Evolutionary conservation across 2,888 invertebrate genomes (phyloP).

Genomic region (Germaria angustata): DNA sequence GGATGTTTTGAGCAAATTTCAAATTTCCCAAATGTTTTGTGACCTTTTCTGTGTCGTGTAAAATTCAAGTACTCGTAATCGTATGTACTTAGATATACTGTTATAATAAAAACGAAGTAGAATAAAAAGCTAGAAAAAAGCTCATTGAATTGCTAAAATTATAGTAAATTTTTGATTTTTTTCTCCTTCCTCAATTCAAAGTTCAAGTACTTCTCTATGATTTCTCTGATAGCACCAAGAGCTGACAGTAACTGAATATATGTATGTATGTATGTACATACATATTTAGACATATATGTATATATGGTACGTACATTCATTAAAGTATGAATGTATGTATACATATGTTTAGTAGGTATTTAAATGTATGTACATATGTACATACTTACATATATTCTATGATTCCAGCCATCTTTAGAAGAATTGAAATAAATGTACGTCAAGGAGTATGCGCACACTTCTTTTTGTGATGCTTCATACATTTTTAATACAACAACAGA

Average conservation of each 20-base stretch:
- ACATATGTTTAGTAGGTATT: not conserved
- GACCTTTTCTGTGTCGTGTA: constrained; percentile 62
- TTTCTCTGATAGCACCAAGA: constrained; percentile 23
- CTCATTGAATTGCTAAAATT: constrained; percentile 62
- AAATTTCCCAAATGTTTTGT: constrained; percentile 47
- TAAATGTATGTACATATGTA: not conserved
- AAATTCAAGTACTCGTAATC: constrained; percentile 50
- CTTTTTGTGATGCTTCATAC: constrained; percentile 18
- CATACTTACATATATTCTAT: not conserved
- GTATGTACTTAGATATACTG: no score
- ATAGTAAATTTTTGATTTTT: constrained; percentile 48
- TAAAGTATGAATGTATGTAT: not conserved
- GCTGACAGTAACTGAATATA: not conserved
- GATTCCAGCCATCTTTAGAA: constrained; percentile 17
- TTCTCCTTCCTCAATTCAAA: constrained; percentile 46
- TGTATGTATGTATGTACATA: not conserved
- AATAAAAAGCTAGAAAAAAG: constrained; percentile 9
- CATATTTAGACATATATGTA: not conserved
- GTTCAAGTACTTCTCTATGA: constrained; percentile 55
- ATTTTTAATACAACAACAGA: constrained; percentile 25
- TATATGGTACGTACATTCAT: not conserved
- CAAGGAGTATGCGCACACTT: constrained; percentile 40
- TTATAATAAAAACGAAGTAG: constrained; percentile 47
- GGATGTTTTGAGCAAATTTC: no score
- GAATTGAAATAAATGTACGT: constrained; percentile 11